Base-by-base conservation (phyloP, 1,140 invertebrate genomes). In the Ips typographus region DNA sequence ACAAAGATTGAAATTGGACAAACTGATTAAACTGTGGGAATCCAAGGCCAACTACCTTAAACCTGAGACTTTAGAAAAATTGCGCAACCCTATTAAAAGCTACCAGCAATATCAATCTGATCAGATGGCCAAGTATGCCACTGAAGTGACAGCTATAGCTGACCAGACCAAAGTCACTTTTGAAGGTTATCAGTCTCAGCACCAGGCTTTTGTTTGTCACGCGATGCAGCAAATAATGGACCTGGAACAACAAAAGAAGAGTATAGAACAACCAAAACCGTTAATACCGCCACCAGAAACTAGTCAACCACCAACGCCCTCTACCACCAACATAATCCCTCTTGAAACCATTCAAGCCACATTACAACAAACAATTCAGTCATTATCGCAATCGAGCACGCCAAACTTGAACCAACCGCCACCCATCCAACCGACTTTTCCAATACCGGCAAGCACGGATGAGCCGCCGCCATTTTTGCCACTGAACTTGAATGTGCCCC, bases 31-130 rank as follows among this genome's bases (percentile, higher is more conserved):
- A 59, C 83, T 98, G 6, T 99, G 96, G 96, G 95, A 98, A 80
- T 94, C 94, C 63, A 98, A 98, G 82, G 91, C 91, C 70, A 96
- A 96, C 83, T 98, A 98, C 82, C 95, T 98, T 79, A 90, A 91
- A 76, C 83, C 88, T 51, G 86, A 87, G 2, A 92, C 94, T 64
- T 90, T 98, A 71, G 92, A 94, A 57, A 91, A 92, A 80, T 84
- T 95, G 80, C 90, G 91, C 75, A 88, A 89, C 68, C 92, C 91
- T 3, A 87, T 87, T 60, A 84, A 85, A 41, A 93, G 92, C 5
- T 93, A 92, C 84, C 87, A 91, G 72, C 90, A 93, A 74, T 94
- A 93, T 79, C 90, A 96, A 83, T 89, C 90, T 43, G 88, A 89
- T 79, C 81, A 97, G 65, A 88, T 95, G 62, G 87, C 89, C 22